phyloP scores from a whole-genome alignment of 2,888 invertebrate genomes.

The Agrotis puta region DNA sequence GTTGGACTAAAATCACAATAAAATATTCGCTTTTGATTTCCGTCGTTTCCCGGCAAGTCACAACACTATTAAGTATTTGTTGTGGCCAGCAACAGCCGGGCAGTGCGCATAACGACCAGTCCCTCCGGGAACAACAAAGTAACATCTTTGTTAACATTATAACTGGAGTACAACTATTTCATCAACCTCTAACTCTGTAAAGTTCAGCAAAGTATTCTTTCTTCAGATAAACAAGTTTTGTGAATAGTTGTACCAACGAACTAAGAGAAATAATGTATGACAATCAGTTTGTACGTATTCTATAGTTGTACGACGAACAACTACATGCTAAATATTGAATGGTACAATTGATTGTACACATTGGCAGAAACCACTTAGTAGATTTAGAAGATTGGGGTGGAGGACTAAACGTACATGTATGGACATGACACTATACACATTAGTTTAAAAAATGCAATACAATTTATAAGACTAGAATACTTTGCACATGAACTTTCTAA shows the following conservation, averaged over 20 bases:
- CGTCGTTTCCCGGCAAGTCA: neutral
- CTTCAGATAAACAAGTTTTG: slow-evolving; percentile 3
- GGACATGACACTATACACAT: neutral
- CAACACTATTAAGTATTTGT: slow-evolving; percentile 9
- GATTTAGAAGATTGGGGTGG: neutral
- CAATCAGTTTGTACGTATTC: neutral
- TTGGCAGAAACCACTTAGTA: neutral
- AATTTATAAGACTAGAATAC: too few relatives aligned
- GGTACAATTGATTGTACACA: neutral
- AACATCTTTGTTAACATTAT: slow-evolving; percentile 23
- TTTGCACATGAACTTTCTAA: too few relatives aligned
- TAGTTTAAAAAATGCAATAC: too few relatives aligned
- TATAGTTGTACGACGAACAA: neutral
- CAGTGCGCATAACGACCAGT: neutral
- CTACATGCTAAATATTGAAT: neutral
- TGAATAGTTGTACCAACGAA: neutral
- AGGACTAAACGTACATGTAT: neutral
- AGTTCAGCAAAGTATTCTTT: neutral
- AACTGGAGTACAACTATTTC: slow-evolving; percentile 1
- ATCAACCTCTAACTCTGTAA: slow-evolving; percentile 13
- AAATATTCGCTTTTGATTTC: neutral
- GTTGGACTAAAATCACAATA: neutral
- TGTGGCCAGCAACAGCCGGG: slow-evolving; percentile 6
- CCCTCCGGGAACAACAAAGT: slow-evolving; percentile 27
- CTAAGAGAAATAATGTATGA: neutral